Percentiles rank a stretch among this genome's conserved stretches.
These are phyloP conservation scores for Rousettus madagascariensis DNA, from an alignment of 2,797 vertebrate genomes.

Conservation along the genomic window DNA sequence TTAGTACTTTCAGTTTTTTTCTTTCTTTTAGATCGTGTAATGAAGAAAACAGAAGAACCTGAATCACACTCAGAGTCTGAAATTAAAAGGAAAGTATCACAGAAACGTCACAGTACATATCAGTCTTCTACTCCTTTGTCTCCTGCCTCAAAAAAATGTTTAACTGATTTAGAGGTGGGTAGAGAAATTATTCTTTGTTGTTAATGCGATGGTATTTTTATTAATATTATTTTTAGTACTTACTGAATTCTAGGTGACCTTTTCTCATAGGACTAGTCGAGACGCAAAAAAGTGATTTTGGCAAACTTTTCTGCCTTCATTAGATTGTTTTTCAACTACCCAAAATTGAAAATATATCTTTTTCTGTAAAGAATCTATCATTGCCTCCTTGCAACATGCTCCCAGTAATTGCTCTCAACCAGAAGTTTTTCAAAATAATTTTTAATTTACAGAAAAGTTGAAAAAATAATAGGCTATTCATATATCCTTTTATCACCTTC, in stretches of 20 bases:
- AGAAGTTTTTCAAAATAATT: not conserved
- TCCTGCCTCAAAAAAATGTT: conserved; percentile 84
- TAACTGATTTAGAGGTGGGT: conserved; percentile 85
- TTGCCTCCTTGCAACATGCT: not conserved
- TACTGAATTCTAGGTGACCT: not conserved
- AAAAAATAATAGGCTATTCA: not conserved
- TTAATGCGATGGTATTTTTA: conserved; percentile 15
- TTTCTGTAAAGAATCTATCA: not conserved
- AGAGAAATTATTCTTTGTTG: conserved; percentile 37
- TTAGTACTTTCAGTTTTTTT: conserved; percentile 36
- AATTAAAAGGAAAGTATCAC: conserved; percentile 86
- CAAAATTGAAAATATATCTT: not conserved
- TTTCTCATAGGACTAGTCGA: not conserved
- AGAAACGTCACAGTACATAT: conserved; percentile 81
- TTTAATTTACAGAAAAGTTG: not conserved
- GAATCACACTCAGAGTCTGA: conserved; percentile 81
- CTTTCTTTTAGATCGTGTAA: conserved; percentile 79
- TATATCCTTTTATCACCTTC: not conserved
- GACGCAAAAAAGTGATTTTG: not conserved
- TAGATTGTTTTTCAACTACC: not conserved
- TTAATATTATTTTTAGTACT: not conserved
- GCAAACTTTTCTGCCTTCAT: not conserved
- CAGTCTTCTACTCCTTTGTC: conserved; percentile 69
- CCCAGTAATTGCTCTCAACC: not conserved
- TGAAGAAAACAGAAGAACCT: conserved; percentile 83